Evolutionary conservation across 2,113 vertebrate genomes (phyloP).

Genomic region (Reinhardtius hippoglossoides): DNA sequence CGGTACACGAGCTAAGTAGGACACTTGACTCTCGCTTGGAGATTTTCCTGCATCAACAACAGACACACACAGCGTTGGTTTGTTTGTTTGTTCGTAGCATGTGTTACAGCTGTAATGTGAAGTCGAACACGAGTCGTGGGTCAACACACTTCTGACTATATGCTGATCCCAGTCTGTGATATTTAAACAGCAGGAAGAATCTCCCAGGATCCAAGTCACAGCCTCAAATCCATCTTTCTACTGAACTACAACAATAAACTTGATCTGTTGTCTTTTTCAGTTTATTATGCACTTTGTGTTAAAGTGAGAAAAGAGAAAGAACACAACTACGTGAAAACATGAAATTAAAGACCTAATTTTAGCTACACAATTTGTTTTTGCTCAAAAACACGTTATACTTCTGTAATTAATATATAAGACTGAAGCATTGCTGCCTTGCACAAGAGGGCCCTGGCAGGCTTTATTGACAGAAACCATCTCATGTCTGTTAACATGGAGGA

Average conservation of each 20-base stretch:
- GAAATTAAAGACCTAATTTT: too few relatives aligned
- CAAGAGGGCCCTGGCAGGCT: not conserved
- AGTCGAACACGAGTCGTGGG: not conserved
- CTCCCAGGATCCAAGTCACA: not conserved
- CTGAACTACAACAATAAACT: not conserved
- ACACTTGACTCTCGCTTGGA: slow-evolving; percentile 52
- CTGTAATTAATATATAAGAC: not conserved
- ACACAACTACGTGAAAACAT: too few relatives aligned
- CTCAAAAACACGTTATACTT: not conserved
- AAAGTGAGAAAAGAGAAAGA: too few relatives aligned
- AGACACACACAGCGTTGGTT: slow-evolving; percentile 12
- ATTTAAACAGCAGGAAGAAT: not conserved
- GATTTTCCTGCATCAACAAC: slow-evolving; percentile 40
- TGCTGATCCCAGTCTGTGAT: not conserved
- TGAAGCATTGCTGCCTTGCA: not conserved
- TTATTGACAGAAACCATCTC: too few relatives aligned
- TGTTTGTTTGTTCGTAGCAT: slow-evolving; percentile 12
- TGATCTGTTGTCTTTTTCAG: too few relatives aligned
- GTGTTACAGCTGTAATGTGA: not conserved
- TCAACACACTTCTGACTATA: not conserved
- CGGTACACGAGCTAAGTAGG: slow-evolving; percentile 65
- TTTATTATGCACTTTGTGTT: too few relatives aligned
- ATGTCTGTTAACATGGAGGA: too few relatives aligned
- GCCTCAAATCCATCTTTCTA: not conserved
- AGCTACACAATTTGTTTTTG: too few relatives aligned